Conservation (phyloP, 2,797 vertebrate genomes). For the Notoglanidium macrostoma region DNA sequence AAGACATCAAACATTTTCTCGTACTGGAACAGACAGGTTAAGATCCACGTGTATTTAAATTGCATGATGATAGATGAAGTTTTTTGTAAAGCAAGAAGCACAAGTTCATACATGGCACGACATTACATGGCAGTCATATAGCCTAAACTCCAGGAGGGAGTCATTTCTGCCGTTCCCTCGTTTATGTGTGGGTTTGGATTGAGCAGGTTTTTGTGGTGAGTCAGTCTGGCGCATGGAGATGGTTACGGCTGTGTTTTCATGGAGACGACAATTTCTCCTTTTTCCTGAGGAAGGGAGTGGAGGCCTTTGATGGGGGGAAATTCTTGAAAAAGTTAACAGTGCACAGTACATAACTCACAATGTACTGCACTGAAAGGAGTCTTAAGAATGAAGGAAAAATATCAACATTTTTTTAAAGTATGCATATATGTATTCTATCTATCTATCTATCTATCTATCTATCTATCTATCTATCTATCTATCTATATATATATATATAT, state of each 20-base stretch:
- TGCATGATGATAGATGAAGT: neutral
- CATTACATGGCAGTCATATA: neutral
- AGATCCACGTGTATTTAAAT: neutral
- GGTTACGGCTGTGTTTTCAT: slow-evolving; percentile 25
- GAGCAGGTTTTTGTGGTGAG: slow-evolving; percentile 42
- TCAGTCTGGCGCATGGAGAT: slow-evolving; percentile 26
- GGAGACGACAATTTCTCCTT: slow-evolving; percentile 23
- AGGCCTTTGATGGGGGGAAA: slow-evolving; percentile 18
- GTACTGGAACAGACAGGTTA: slow-evolving; percentile 14
- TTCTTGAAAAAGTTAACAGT: neutral
- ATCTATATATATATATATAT: neutral
- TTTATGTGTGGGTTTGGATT: slow-evolving; percentile 26
- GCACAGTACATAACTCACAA: neutral
- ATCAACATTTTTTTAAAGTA: neutral
- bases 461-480: neutral
- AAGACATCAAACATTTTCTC: neutral
- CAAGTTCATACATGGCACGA: neutral
- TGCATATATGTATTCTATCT: no score
- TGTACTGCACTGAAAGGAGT: neutral
- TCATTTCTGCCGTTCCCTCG: neutral
- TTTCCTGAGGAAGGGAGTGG: slow-evolving; percentile 26
- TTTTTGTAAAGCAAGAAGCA: neutral
- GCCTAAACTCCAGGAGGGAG: neutral
- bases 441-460: no score
- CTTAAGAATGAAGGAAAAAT: neutral